These are phyloP conservation scores for Peromyscus polionotus DNA, from an alignment of 2,113 vertebrate species.

Conservation along the genomic window DNA sequence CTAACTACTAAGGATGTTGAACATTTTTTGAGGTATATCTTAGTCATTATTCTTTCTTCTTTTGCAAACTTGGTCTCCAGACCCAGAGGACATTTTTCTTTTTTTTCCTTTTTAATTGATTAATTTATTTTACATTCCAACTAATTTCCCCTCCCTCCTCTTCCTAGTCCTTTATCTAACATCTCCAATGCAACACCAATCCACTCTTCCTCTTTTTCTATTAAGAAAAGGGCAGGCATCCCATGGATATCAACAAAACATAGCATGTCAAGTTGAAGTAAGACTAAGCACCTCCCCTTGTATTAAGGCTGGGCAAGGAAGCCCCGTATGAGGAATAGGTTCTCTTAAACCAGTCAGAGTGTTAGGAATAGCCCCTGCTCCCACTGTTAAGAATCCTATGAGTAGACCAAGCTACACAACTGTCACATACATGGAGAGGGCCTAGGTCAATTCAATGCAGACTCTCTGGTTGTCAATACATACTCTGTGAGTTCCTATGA, in stretches of 20 bases:
- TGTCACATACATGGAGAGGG: background rate
- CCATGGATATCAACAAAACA: background rate
- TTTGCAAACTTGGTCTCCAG: background rate
- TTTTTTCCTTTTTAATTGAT: background rate
- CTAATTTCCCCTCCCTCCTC: background rate
- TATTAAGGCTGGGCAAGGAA: background rate
- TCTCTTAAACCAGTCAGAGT: background rate
- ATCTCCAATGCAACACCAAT: background rate
- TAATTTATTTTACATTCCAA: background rate
- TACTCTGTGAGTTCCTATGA: background rate
- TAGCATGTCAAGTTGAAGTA: background rate
- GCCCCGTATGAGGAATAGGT: background rate
- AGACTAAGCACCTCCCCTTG: background rate
- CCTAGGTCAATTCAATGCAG: background rate
- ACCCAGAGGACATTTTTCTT: background rate
- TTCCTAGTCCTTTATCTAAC: background rate
- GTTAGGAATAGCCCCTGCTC: too few species aligned
- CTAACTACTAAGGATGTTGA: background rate
- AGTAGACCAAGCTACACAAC: background rate
- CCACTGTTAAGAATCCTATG: background rate
- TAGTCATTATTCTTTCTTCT: background rate
- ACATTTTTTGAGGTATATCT: background rate
- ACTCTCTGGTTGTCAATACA: background rate
- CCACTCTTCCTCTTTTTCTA: background rate
- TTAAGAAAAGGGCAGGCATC: background rate